Conservation (phyloP, 2,113 vertebrate species). For the Trochalopteron elliotii region DNA sequence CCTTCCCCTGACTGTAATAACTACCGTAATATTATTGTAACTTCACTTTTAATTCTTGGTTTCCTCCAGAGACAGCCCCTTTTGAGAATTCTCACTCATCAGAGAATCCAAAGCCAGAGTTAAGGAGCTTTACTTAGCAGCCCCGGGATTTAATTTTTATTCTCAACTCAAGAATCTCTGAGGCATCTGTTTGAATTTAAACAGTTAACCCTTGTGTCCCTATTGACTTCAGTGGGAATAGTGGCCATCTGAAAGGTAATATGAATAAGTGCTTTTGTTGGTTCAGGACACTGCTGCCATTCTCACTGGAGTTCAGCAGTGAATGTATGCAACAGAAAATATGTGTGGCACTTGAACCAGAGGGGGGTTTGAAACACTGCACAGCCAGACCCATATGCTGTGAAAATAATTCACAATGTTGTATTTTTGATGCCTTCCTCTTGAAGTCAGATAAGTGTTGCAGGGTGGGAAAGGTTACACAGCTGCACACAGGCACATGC, state of each 20-base stretch:
- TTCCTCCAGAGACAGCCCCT: background rate
- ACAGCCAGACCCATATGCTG: background rate
- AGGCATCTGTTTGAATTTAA: conserved; percentile 36
- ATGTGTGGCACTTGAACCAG: conserved; percentile 39
- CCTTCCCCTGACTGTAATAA: background rate
- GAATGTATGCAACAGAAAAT: conserved; percentile 24
- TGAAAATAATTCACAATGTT: conserved; percentile 37
- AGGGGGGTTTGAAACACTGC: background rate
- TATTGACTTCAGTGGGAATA: background rate
- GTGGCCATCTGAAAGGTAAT: conserved; percentile 26
- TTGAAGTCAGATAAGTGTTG: conserved; percentile 20
- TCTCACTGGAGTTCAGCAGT: conserved; percentile 11
- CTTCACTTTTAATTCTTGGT: background rate
- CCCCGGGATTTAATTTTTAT: background rate
- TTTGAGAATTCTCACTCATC: background rate
- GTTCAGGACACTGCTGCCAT: conserved; percentile 56
- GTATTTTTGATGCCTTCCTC: conserved; percentile 7
- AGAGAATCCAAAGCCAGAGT: background rate
- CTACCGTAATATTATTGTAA: background rate
- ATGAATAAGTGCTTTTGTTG: conserved; percentile 57
- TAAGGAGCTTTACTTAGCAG: background rate
- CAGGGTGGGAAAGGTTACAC: conserved; percentile 18
- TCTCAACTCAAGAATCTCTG: background rate
- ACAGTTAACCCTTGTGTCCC: conserved; percentile 37
- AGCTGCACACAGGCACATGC: background rate